A percentile compares a stretch with the other conserved stretches of the same genome.
Evolutionary conservation across 30 jellyfish, hydroid and myxozoan species (phyloP).

Genomic region (Mastigias papua): DNA sequence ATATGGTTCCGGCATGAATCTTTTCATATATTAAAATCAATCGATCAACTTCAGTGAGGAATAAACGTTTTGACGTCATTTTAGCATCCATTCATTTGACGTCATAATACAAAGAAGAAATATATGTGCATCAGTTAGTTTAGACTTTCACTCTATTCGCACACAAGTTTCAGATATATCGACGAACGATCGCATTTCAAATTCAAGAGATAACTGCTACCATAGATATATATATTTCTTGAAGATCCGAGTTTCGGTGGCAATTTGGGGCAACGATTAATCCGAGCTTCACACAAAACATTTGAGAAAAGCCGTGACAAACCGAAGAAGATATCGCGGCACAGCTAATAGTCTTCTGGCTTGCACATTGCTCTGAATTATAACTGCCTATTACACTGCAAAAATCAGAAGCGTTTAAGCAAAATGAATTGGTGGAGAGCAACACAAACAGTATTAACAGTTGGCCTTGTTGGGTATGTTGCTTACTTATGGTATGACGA

Average conservation of each 20-base stretch:
- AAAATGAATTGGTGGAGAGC: slow-evolving; percentile 31
- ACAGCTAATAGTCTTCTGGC: neutral
- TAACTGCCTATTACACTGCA: neutral
- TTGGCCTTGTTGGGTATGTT: slow-evolving; percentile 22
- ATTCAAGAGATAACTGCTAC: too few relatives aligned
- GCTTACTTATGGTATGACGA: slow-evolving; percentile 24
- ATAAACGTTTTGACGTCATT: neutral
- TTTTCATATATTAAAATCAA: too few relatives aligned
- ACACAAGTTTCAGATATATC: neutral
- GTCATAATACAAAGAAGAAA: neutral
- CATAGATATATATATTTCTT: too few relatives aligned
- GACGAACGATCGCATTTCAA: too few relatives aligned
- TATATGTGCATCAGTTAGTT: neutral
- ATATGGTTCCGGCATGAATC: too few relatives aligned
- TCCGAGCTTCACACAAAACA: neutral
- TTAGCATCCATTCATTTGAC: neutral
- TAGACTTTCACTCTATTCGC: neutral
- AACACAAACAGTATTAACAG: slow-evolving; percentile 1
- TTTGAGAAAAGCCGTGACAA: neutral
- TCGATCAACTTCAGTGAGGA: too few relatives aligned
- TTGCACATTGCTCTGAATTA: neutral
- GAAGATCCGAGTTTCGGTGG: too few relatives aligned
- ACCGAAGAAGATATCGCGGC: neutral
- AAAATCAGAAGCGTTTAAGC: neutral
- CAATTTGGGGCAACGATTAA: neutral